Evolutionary conservation across 2,113 vertebrate genomes (phyloP), one percentile per base, ranked within the genome.

Genomic region (Butorides virescens): DNA sequence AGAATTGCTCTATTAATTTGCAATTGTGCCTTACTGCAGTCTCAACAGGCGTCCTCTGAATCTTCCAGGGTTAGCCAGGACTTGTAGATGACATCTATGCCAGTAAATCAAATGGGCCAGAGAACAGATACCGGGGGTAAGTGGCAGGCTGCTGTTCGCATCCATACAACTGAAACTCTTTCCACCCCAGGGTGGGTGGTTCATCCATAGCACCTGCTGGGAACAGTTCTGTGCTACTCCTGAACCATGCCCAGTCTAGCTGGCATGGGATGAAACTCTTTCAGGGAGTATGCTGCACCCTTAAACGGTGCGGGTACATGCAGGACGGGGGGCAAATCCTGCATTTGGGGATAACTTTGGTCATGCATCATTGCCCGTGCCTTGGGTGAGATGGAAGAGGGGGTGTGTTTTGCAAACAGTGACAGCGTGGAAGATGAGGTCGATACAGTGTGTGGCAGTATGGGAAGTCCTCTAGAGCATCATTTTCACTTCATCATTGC

Each of bases 141-240:
- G 9, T 25, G 13, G 5, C 32, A 90, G 20, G 6, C 3, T 78
- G 50, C 56, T 49, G 42, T 34, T 82, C 17, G 26, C 17, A 44
- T 34, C 26, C 15, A 5, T 46, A 13, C 29, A 72, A 44, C 44
- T 73, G 65, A 86, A 74, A 1, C 8, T 5, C n/a, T 71, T 61
- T 30, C 23, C 18, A 32, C 2, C 3, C 1, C 1, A 46, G 11
- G 50, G 37, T 4, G 26, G 29, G 26, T 36, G 26, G 8, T 65
- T 90, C 44, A 47, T n/a, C 14, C 10, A 27, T 1, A 67, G 26
- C 9, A 32, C 22, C 59, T 74, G 16, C 34, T 15, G 29, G 19
- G 39, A 78, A 50, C 32, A 42, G 17, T 6, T 67, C 20, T 29
- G 10, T 72, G 36, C 15, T 72, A 11, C 36, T 63, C 29, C 56